These are phyloP conservation scores for Myodes glareolus DNA, from an alignment of 2,113 vertebrate genomes.

Conservation along the genomic window DNA sequence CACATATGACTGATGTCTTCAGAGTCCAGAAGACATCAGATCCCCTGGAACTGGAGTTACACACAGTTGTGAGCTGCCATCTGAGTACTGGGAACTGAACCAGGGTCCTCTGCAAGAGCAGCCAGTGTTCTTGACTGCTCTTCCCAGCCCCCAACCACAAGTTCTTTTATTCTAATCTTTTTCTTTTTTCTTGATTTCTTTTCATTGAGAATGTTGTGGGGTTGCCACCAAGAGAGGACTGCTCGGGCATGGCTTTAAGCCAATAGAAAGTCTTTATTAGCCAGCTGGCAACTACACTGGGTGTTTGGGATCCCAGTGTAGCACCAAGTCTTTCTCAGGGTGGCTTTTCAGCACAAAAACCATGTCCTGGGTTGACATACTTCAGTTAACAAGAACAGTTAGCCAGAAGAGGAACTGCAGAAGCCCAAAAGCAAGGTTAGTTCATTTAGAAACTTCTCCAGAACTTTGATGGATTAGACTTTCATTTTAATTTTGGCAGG, in stretches of 20 bases:
- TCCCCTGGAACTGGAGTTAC: background rate
- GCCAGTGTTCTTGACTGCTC: background rate
- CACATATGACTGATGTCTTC: background rate
- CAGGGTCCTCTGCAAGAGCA: background rate
- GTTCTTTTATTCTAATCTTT: background rate
- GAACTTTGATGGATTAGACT: background rate
- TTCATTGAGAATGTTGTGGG: background rate
- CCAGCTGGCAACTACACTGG: background rate
- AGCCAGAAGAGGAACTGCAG: background rate
- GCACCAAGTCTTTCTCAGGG: background rate
- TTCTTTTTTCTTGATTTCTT: background rate
- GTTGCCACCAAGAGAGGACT: background rate
- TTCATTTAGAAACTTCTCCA: background rate
- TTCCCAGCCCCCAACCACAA: background rate
- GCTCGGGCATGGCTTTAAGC: background rate
- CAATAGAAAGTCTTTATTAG: background rate
- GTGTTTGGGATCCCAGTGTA: background rate
- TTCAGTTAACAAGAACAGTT: background rate
- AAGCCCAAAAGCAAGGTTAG: background rate
- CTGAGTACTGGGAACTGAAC: background rate
- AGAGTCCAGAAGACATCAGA: background rate
- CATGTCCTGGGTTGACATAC: background rate
- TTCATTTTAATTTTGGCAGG: background rate
- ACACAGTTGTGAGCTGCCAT: background rate
- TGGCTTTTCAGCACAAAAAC: background rate